Evolutionary conservation across 2,888 invertebrate genomes (phyloP), one percentile per base, ranked within the genome.

Genomic region (Syrista parreyssii): DNA sequence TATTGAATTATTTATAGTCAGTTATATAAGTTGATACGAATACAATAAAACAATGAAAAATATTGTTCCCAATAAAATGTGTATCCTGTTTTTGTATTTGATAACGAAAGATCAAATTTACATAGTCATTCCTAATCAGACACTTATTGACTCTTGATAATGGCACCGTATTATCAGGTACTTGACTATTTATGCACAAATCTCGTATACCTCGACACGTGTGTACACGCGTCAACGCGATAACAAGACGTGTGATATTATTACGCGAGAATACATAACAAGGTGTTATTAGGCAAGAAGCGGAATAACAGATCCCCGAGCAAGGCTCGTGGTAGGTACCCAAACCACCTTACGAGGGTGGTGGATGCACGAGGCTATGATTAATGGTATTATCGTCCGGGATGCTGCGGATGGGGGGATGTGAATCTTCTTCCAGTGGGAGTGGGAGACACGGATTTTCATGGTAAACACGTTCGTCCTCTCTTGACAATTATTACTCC

Each of bases 241-340:
- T 72, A 75, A 78, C 75, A 78, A 78, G 75, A 78, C 75, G 75
- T 78, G 75, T 72, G 78, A 78, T 73, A 35, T 73, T 75, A 78
- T 73, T 78, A 78, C 75, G 75, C 72, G 69, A 32, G 74, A 31
- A 69, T 69, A 72, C 75, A 75, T 78, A 78, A 78, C 78, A 75
- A 78, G 72, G 78, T 78, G 78, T 78, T 78, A 75, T 78, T 75
- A 75, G 75, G 75, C 75, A 68, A 77, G 69, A 23, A 23, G 77
- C 68, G 72, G 78, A 69, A 78, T 78, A 78, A 78, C 78, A 78
- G 75, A 72, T 75, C 72, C 74, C 36, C 40, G 55, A 23, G 55
- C 75, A 55, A 12, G 68, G 55, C 12, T 31, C 74, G 68, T 23
- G 71, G 69, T 74, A 76, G 76, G 4, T 73, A 73, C 73, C 34